These are phyloP conservation scores for Cryptoblepharus egeriae DNA, from an alignment of 2,797 vertebrate species.

Conservation along the genomic window DNA sequence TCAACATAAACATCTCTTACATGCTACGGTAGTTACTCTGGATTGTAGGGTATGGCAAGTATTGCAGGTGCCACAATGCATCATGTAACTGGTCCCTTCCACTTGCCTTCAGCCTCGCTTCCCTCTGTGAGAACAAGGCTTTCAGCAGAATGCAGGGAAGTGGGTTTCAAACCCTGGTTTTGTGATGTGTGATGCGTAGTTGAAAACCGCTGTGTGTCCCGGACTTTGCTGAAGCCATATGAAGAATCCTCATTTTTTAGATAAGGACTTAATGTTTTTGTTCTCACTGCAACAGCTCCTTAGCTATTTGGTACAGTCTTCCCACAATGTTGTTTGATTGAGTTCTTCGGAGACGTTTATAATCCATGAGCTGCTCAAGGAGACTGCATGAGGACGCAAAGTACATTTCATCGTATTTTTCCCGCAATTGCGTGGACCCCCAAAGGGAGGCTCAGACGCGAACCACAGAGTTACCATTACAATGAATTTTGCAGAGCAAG, in stretches of 20 bases:
- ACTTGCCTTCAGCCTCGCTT: too few species aligned
- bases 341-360: conserved; percentile 35
- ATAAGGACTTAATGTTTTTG: conserved; percentile 11
- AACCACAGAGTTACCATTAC: not conserved
- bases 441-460: conserved; percentile 27
- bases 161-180: not conserved
- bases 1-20: too few species aligned
- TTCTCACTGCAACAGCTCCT: conserved; percentile 26
- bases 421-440: conserved; percentile 9
- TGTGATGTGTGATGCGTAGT: not conserved
- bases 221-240: not conserved
- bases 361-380: conserved; percentile 17
- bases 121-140: too few species aligned
- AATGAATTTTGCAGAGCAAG: conserved; percentile 24
- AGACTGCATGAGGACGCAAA: conserved; percentile 19
- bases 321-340: conserved; percentile 26
- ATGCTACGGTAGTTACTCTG: too few species aligned
- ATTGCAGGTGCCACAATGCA: too few species aligned
- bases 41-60: too few species aligned
- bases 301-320: conserved; percentile 16
- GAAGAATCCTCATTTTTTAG: conserved; percentile 7
- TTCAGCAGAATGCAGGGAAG: not conserved
- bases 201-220: not conserved
- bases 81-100: too few species aligned
- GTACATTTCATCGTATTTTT: conserved; percentile 6